Conservation (phyloP, 2,888 invertebrate genomes). For the Apoderus coryli region DNA sequence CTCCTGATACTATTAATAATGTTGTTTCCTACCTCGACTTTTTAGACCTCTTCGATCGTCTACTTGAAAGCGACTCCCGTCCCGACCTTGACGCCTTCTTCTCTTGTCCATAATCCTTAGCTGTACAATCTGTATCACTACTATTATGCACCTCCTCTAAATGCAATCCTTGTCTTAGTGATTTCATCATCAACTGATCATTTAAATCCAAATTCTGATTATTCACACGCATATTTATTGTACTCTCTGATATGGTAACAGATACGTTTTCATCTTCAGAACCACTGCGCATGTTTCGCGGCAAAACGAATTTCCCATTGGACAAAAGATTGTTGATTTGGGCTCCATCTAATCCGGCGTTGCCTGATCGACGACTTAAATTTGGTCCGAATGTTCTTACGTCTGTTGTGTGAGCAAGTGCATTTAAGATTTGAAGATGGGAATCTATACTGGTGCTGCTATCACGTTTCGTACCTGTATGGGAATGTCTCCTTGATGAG, state of each 20-base stretch:
- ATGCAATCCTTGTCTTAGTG: slow-evolving; percentile 26
- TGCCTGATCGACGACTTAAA: slow-evolving; percentile 35
- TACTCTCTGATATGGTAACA: slow-evolving; percentile 30
- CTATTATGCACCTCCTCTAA: slow-evolving; percentile 24
- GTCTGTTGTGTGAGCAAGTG: slow-evolving; percentile 38
- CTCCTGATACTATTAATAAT: too few species aligned
- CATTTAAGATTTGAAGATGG: slow-evolving; percentile 53
- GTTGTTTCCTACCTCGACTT: slow-evolving; percentile 16
- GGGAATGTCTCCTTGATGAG: slow-evolving; percentile 26
- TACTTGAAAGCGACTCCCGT: slow-evolving; percentile 21
- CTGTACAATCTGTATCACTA: slow-evolving; percentile 16
- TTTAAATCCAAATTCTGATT: slow-evolving; percentile 29
- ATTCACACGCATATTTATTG: slow-evolving; percentile 25
- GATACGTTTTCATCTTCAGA: slow-evolving; percentile 33
- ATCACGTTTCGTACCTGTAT: slow-evolving; percentile 27
- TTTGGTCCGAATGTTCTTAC: slow-evolving; percentile 40
- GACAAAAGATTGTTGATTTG: slow-evolving; percentile 28
- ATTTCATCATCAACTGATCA: slow-evolving; percentile 30
- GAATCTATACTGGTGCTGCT: slow-evolving; percentile 74
- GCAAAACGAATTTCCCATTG: slow-evolving; percentile 28
- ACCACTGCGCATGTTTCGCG: slow-evolving; percentile 21
- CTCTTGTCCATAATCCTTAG: slow-evolving; percentile 22
- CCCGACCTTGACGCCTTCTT: slow-evolving; percentile 19
- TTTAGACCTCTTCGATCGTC: slow-evolving; percentile 17
- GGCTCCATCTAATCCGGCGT: slow-evolving; percentile 36